Base-by-base conservation (phyloP, 2,113 vertebrate genomes). In the Hyperopisus bebe region DNA sequence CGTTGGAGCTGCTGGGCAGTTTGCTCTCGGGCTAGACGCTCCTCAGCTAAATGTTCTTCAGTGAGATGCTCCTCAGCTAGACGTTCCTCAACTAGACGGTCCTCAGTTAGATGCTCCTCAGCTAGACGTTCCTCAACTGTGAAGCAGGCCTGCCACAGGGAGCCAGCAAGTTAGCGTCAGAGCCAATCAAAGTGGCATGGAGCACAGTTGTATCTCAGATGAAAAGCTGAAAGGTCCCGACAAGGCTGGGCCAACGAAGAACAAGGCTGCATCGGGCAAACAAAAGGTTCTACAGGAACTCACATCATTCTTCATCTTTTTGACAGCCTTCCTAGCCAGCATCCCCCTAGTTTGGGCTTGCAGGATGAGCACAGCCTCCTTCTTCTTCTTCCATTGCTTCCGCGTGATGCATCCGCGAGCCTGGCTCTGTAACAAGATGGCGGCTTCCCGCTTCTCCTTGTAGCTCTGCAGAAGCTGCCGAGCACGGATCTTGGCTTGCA, bases 271-370 rank as follows among this genome's bases (percentile, higher is more conserved):
- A 51, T 51, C 1, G 27, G 13, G 44, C 50, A 31, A n/a, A 77
- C 39, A 35, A 27, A 27, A 48, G 21, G 44, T 8, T 10, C 55
- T 55, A 15, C 31, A 84, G 82, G 4, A 53, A 89, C 91, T 0
- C 94, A 99, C 97, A 83, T 94, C 92, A 91, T 82, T 94, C 92
- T 94, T 97, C 89, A 91, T 95, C 90, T 90, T 95, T 31, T 19
- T 89, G 55, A 96, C 94, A 10, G 62, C 90, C 7, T 46, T 95
- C 39, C 97, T 96, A 8, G 96, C 96, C 35, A 97, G 89, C 94
- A 96, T 93, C 6, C 97, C 97, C 87, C 97, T 96, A 35, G 97
- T 94, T 0, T 98, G 94, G 0, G 97, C 96, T 93, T 99, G 98
- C 82, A 99, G 96, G 86, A 97, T 87, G 89, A 97, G 83, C 1